Evolutionary conservation across 2,888 invertebrate species (phyloP).

Genomic region (Polydesmus complanatus): DNA sequence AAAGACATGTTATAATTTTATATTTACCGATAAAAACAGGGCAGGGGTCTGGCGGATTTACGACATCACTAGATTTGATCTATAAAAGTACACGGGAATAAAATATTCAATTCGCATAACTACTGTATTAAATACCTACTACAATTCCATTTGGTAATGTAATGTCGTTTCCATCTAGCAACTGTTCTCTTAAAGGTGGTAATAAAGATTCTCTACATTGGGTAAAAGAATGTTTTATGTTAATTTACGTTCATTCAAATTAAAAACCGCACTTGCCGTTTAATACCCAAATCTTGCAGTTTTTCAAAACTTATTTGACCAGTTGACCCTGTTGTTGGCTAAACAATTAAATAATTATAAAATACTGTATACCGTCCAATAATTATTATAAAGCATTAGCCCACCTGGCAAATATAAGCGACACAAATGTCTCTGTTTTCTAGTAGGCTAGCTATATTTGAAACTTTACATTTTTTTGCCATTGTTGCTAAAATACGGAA

Average conservation of each 20-base stretch:
- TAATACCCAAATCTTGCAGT: constrained; percentile 63
- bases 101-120: constrained; percentile 1
- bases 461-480: background rate
- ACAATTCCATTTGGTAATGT: constrained; percentile 58
- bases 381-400: too few species aligned
- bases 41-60: constrained; percentile 56
- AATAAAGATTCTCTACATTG: too few species aligned
- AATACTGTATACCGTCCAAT: too few species aligned
- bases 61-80: constrained; percentile 58
- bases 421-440: constrained; percentile 27
- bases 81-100: too few species aligned
- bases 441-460: background rate
- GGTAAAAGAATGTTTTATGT: too few species aligned
- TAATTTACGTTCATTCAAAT: too few species aligned
- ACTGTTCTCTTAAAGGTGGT: constrained; percentile 66
- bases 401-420: constrained; percentile 49
- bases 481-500: background rate
- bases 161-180: constrained; percentile 71
- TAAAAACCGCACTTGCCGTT: constrained; percentile 45
- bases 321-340: constrained; percentile 45
- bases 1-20: too few species aligned
- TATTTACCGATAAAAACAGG: constrained; percentile 56
- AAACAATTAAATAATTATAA: background rate
- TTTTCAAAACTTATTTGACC: constrained; percentile 61
- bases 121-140: constrained; percentile 23